Evolutionary conservation across 2,113 vertebrate species (phyloP).

Genomic region (Xiphorhynchus elegans): DNA sequence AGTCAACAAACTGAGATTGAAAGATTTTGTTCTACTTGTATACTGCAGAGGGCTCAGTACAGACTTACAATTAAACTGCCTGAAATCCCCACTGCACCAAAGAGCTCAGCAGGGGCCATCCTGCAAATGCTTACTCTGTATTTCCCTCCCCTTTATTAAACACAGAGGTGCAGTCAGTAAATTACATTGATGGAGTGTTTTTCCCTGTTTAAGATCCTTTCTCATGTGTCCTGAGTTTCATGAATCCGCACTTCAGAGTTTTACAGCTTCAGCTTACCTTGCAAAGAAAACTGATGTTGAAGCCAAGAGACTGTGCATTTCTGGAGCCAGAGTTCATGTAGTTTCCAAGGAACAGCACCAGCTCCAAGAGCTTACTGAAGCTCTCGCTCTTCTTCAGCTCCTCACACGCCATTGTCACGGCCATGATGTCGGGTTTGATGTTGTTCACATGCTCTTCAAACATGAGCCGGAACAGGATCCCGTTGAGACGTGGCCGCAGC

Average conservation of each 20-base stretch:
- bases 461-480: constrained; percentile 92
- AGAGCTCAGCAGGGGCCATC: neutral
- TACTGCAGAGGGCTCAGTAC: neutral
- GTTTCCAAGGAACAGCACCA: constrained; percentile 93
- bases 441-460: constrained; percentile 97
- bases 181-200: fast-evolving
- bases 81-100: neutral
- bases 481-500: constrained; percentile 87
- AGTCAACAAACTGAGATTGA: neutral
- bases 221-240: fast-evolving
- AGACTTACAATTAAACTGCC: neutral
- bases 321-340: constrained; percentile 98
- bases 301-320: constrained; percentile 95
- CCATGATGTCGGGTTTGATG: constrained; percentile 95
- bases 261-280: constrained; percentile 81
- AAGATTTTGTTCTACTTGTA: neutral
- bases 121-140: neutral
- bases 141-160: neutral
- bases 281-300: constrained; percentile 94
- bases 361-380: constrained; percentile 86
- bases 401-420: constrained; percentile 94
- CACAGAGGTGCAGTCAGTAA: neutral
- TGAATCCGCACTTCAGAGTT: neutral
- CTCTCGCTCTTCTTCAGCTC: constrained; percentile 95
- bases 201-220: no score